Base-by-base conservation (phyloP, 2,888 invertebrate species). In the Sinelater perroti region DNA sequence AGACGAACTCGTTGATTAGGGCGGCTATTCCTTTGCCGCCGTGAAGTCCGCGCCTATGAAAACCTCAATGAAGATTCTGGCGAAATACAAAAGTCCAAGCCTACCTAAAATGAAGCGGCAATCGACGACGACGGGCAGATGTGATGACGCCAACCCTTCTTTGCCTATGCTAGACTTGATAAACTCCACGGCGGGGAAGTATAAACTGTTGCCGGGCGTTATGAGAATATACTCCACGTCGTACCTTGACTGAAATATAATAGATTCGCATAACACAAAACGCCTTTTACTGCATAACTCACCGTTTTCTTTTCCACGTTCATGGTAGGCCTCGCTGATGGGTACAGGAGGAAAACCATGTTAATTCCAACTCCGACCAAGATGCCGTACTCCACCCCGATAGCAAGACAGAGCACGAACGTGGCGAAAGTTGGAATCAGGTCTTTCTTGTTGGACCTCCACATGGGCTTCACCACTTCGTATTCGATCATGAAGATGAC, bases 401-500 rank as follows among this genome's bases (percentile, higher is more conserved):
- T 84, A 0, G 84, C 78, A 8, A 96, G 82, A 62, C 95, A 95
- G 14, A 90, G 78, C 0, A 91, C 79, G 75, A 96, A 95, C 0
- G 95, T 95, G 0, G 91, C 88, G 60, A 87, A 83, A 58, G 93
- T 90, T 0, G 94, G 91, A 2, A 91, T 83, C 62, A 92, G 81
- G 64, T 95, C 95, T 65, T 87, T 85, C 62, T 90, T 87, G 60
- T 89, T 88, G 0, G 91, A 91, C 8, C 87, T 85, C 93, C 93
- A 93, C 85, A 93, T 88, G 0, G 92, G 89, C 68, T 90, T 89
- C 1, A 93, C 87, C 38, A 91, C 90, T 81, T 92, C 91, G 75
- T 92, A 93, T 78, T 95, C 94, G 70, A 95, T 93, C 94, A 95
- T 95, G 78, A 93, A 93, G 75, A 96, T 89, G 60, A 97, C 96